Conservation (phyloP, 2,113 vertebrate species). For the Balaenoptera acutorostrata region DNA sequence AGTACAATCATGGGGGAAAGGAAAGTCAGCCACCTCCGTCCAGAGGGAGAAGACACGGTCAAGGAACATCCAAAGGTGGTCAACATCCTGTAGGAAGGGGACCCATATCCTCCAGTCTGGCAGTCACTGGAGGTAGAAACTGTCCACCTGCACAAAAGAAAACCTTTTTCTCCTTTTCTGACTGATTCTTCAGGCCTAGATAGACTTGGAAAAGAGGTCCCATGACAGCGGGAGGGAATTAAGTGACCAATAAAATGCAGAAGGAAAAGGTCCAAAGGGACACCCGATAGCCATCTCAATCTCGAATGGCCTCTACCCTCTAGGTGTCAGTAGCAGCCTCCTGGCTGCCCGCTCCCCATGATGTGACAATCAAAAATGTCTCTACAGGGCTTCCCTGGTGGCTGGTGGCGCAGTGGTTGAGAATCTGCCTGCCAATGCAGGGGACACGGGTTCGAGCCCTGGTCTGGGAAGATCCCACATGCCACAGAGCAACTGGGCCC, state of each 20-base stretch:
- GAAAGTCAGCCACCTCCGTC: background rate
- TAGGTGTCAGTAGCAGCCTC: background rate
- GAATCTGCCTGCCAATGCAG: too few species aligned
- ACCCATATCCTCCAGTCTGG: background rate
- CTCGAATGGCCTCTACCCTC: background rate
- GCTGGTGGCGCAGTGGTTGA: too few species aligned
- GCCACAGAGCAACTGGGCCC: too few species aligned
- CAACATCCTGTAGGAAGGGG: background rate
- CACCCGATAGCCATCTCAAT: too few species aligned
- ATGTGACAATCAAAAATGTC: background rate
- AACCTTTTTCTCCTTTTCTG: background rate
- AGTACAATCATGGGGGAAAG: background rate
- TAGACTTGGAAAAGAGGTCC: background rate
- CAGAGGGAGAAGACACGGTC: background rate
- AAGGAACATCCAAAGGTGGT: background rate
- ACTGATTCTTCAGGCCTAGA: background rate
- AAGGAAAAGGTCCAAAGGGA: background rate
- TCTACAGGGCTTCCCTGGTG: background rate
- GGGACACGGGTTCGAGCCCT: too few species aligned
- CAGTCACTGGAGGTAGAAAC: background rate
- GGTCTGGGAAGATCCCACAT: too few species aligned
- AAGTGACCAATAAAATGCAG: background rate
- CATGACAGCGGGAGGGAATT: background rate
- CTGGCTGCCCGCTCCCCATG: background rate
- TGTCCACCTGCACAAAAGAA: background rate